phyloP scores from a whole-genome alignment of 2,888 invertebrate species.

The Macaria liturata region DNA sequence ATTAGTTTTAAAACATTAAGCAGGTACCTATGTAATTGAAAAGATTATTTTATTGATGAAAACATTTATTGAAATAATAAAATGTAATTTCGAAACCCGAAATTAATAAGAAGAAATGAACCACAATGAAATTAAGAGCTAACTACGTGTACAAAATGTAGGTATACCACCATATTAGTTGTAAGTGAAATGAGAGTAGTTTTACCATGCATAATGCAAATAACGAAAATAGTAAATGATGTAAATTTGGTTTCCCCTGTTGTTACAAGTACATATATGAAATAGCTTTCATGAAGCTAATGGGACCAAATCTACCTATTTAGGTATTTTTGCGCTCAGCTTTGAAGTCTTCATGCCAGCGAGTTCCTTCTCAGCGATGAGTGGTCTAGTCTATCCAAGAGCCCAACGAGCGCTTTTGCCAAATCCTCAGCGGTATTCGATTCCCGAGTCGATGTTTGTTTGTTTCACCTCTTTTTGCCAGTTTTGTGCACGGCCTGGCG shows the following conservation, averaged over 20 bases:
- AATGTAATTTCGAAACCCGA: slow-evolving; percentile 9
- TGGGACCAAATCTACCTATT: slow-evolving; percentile 15
- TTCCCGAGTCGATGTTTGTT: slow-evolving; percentile 45
- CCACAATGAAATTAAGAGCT: slow-evolving; percentile 23
- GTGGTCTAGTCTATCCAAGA: slow-evolving; percentile 16
- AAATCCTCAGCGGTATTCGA: slow-evolving; percentile 48
- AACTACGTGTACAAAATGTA: slow-evolving; percentile 3
- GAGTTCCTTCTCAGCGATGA: slow-evolving; percentile 23
- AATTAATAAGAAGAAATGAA: slow-evolving; percentile 15
- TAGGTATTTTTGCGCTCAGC: slow-evolving; percentile 26
- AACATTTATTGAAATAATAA: slow-evolving; percentile 33
- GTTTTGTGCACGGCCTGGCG: slow-evolving; percentile 85
- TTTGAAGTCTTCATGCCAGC: slow-evolving; percentile 26
- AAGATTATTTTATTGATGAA: slow-evolving; percentile 16
- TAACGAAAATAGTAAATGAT: slow-evolving; percentile 6
- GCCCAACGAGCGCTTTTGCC: slow-evolving; percentile 30
- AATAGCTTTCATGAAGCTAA: slow-evolving; percentile 12
- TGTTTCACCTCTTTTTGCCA: slow-evolving; percentile 76
- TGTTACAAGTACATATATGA: slow-evolving; percentile 3
- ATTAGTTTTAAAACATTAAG: too few species aligned
- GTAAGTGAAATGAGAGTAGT: slow-evolving; percentile 28
- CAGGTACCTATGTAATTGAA: too few species aligned
- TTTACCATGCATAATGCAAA: slow-evolving; percentile 19
- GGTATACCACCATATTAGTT: slow-evolving; percentile 32
- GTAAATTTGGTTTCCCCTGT: slow-evolving; percentile 1